Conservation (phyloP, 1,140 invertebrate species). For the Mamestra configurata region DNA sequence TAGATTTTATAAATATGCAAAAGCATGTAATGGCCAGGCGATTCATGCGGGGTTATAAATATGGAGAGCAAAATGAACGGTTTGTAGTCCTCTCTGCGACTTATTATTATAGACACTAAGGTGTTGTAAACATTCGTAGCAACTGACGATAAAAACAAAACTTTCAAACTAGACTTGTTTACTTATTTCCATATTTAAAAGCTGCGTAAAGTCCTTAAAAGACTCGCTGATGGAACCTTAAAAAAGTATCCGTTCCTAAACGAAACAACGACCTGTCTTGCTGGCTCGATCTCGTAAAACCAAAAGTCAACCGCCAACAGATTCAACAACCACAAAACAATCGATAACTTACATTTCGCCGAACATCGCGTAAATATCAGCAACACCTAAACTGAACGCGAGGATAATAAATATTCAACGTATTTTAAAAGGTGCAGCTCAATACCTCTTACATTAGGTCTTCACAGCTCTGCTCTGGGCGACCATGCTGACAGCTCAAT, state of each 20-base stretch:
- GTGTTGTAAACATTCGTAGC: too few species aligned
- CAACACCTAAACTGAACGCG: conserved; percentile 28
- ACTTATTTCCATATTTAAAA: too few species aligned
- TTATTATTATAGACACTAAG: too few species aligned
- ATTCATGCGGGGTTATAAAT: too few species aligned
- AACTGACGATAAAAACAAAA: not conserved
- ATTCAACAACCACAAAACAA: conserved; percentile 31
- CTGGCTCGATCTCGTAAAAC: not conserved
- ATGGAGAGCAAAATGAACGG: too few species aligned
- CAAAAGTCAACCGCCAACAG: not conserved
- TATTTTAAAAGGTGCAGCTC: conserved; percentile 52
- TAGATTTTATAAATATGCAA: too few species aligned
- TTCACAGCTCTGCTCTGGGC: conserved; percentile 40
- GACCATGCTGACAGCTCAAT: conserved; percentile 45
- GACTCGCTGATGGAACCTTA: too few species aligned
- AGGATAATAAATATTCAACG: conserved; percentile 42
- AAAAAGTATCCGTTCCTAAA: too few species aligned
- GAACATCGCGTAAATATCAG: conserved; percentile 37
- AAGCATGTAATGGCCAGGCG: too few species aligned
- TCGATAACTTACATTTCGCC: conserved; percentile 34
- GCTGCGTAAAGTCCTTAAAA: too few species aligned
- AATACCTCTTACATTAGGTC: conserved; percentile 46
- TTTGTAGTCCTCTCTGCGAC: too few species aligned
- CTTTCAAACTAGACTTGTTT: too few species aligned
- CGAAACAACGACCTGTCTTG: not conserved